Conservation (phyloP, 2,113 vertebrate genomes). For the Oncorhynchus mykiss region DNA sequence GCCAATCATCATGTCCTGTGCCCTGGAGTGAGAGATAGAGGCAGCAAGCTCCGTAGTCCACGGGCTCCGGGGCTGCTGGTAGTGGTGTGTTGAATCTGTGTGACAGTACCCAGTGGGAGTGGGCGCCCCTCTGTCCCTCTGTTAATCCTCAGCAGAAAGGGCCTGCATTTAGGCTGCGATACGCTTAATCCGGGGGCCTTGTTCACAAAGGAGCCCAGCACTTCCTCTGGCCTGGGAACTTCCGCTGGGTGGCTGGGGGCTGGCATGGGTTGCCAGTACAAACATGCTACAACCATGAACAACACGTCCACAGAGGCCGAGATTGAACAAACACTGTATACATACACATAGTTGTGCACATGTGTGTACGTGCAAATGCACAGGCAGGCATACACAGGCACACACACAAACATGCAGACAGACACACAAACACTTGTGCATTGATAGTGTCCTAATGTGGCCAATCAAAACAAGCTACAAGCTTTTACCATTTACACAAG, state of each 20-base stretch:
- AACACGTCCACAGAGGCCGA: slow-evolving; percentile 28
- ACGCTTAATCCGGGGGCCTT: slow-evolving; percentile 67
- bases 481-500: too few relatives aligned
- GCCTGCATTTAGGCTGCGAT: slow-evolving; percentile 66
- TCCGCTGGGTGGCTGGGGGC: slow-evolving; percentile 60
- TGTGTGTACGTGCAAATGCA: slow-evolving; percentile 7
- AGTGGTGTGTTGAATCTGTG: slow-evolving; percentile 69
- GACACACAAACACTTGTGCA: not conserved
- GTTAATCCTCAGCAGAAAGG: slow-evolving; percentile 74
- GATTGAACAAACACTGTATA: slow-evolving; percentile 38
- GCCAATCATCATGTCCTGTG: slow-evolving; percentile 47
- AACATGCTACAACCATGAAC: slow-evolving; percentile 41
- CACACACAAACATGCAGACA: not conserved
- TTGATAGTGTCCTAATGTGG: not conserved
- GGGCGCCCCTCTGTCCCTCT: slow-evolving; percentile 42
- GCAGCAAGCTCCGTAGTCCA: not conserved
- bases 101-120: slow-evolving; percentile 66
- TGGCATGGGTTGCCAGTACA: slow-evolving; percentile 54
- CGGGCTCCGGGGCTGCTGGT: slow-evolving; percentile 13
- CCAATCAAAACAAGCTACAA: too few relatives aligned
- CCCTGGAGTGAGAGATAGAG: slow-evolving; percentile 35
- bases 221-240: slow-evolving; percentile 68
- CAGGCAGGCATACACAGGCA: not conserved
- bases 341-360: slow-evolving; percentile 15
- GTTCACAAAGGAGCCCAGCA: slow-evolving; percentile 62